These are phyloP conservation scores for Desmodus rotundus DNA, from an alignment of 2,113 vertebrate species.

Conservation along the genomic window DNA sequence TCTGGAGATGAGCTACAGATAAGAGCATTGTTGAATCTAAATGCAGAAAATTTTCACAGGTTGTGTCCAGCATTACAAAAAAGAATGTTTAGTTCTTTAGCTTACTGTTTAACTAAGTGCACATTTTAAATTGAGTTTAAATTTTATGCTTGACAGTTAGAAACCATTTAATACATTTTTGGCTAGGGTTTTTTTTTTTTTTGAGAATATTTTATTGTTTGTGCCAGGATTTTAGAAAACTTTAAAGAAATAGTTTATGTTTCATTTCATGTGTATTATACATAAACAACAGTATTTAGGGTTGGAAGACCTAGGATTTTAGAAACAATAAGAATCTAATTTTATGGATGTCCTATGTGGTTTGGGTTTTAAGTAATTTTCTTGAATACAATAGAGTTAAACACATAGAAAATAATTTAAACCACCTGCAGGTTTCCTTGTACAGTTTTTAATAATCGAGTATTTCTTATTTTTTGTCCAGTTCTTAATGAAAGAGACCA, in stretches of 20 bases:
- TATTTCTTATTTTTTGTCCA: slow-evolving; percentile 52
- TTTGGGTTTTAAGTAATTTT: slow-evolving; percentile 48
- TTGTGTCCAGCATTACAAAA: slow-evolving; percentile 83
- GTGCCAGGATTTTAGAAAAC: slow-evolving; percentile 39
- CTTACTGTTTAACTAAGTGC: slow-evolving; percentile 60
- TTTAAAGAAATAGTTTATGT: slow-evolving; percentile 40
- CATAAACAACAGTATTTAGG: slow-evolving; percentile 44
- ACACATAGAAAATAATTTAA: slow-evolving; percentile 48
- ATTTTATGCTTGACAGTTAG: slow-evolving; percentile 52
- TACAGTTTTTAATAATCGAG: slow-evolving; percentile 44
- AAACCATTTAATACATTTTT: slow-evolving; percentile 33
- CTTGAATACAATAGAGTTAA: slow-evolving; percentile 37
- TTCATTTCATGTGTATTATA: slow-evolving; percentile 31
- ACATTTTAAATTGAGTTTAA: slow-evolving; percentile 68
- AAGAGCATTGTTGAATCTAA: slow-evolving; percentile 85
- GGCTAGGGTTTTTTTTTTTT: slow-evolving; percentile 18
- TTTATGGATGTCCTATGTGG: slow-evolving; percentile 21
- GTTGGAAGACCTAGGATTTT: slow-evolving; percentile 13
- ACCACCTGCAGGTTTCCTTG: slow-evolving; percentile 32
- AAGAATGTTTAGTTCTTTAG: slow-evolving; percentile 75
- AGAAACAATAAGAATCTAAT: slow-evolving; percentile 40
- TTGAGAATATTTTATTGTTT: slow-evolving; percentile 32
- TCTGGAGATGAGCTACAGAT: slow-evolving; percentile 90
- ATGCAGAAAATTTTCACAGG: slow-evolving; percentile 83
- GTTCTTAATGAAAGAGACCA: slow-evolving; percentile 33